Percentiles rank a stretch among this genome's conserved stretches.
Evolutionary conservation across 2,797 vertebrate genomes (phyloP).

Genomic region (Helarctos malayanus): DNA sequence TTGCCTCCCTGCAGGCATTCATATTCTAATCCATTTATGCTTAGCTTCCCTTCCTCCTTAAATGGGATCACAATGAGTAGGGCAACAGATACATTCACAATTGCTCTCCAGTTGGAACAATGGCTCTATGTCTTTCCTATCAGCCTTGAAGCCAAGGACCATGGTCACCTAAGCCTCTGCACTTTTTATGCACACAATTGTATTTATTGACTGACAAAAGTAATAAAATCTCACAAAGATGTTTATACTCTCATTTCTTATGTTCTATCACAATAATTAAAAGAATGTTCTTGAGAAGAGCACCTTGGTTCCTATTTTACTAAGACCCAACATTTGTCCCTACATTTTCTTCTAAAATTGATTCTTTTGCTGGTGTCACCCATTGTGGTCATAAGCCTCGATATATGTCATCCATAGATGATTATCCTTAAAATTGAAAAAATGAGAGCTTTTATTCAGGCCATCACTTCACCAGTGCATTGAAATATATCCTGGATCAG

Average conservation of each 20-base stretch:
- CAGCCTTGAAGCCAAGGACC: background rate
- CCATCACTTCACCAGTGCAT: background rate
- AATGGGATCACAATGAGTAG: background rate
- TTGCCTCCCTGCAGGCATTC: background rate
- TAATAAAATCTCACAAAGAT: background rate
- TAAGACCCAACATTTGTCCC: background rate
- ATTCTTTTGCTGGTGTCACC: background rate
- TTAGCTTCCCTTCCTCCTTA: slow-evolving; percentile 15
- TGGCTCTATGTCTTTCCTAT: background rate
- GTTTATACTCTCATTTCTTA: background rate
- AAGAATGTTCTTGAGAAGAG: background rate
- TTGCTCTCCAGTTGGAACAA: background rate
- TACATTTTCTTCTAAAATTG: background rate
- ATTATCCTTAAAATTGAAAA: background rate
- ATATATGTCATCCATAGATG: background rate
- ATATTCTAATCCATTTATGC: background rate
- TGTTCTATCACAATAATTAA: background rate
- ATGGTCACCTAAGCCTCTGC: background rate
- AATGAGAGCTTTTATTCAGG: background rate
- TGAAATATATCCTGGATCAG: background rate
- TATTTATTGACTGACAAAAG: background rate
- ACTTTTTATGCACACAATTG: background rate
- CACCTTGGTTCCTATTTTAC: background rate
- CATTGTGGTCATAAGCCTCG: background rate
- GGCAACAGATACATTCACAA: background rate